Base-by-base conservation (phyloP, 2,113 vertebrate species). In the Sula dactylatra region DNA sequence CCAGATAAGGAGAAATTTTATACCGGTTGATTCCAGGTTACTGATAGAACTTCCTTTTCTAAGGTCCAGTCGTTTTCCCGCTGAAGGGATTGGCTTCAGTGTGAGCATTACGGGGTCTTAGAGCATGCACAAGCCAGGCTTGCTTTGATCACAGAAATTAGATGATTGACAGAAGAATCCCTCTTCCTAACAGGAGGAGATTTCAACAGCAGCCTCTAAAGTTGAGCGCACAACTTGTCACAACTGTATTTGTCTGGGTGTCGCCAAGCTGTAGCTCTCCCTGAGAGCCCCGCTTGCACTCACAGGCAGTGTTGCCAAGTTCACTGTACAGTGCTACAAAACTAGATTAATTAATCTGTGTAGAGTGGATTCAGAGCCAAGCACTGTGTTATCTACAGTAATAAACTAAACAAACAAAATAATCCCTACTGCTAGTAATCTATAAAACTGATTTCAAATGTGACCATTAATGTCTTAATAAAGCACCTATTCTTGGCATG, bases 1-100 rank as follows among this genome's bases (percentile, higher is more conserved):
- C 36, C 91, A 96, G 95, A 96, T 95, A 97, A 96, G 78, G 44
- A 92, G 80, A 65, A 38, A 52, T 80, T 59, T 82, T 47, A 18
- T 73, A 69, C 59, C 3, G 6, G 56, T 59, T 32, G 66, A 86
- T 90, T 77, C 81, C 55, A 91, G 50, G 25, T 95, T 94, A 79
- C 84, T 74, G 55, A 70, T 26, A 90, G 88, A 70, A 27, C 18
- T 76, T 65, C 88, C 45, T 94, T 94, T 94, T 52, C 86, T 49
- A 16, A 54, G 36, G 61, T 45, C 49, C 56, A 31, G 65, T 54
- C 5, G 8, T 52, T 36, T 40, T 55, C 76, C 50, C 1, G 0
- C 11, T 31, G 40, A 61, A 56, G 62, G 2, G 50, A 38, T 2
- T 0, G 3, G 64, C 40, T 73, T n/a, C 32, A 31, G 56, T 1